Evolutionary conservation across 2,113 vertebrate genomes (phyloP).

Genomic region (Lepus americanus): DNA sequence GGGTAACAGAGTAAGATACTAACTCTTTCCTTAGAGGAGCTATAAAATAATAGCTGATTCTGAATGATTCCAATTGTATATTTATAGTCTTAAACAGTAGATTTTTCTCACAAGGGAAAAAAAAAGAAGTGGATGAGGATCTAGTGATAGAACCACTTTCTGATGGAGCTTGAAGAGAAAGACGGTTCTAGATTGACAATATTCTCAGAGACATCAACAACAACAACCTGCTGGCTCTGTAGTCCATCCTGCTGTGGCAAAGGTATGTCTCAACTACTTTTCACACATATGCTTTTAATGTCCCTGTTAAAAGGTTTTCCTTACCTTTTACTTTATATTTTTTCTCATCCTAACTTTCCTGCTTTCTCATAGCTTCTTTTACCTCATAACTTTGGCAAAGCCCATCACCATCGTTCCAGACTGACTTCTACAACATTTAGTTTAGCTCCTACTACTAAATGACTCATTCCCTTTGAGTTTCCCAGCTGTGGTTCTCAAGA

Average conservation of each 20-base stretch:
- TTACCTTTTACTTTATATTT: slow-evolving; percentile 11
- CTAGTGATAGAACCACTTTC: background rate
- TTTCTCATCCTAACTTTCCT: background rate
- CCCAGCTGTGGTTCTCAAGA: background rate
- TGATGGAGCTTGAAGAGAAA: background rate
- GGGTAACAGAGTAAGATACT: background rate
- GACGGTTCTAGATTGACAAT: background rate
- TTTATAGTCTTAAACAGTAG: background rate
- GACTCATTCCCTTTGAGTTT: slow-evolving; percentile 55
- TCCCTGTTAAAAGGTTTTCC: background rate
- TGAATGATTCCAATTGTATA: background rate
- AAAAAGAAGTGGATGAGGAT: background rate
- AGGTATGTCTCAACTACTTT: background rate
- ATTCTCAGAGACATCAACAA: background rate
- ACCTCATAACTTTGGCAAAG: slow-evolving; percentile 67
- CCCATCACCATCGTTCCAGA: background rate
- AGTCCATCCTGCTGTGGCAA: background rate
- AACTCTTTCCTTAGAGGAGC: background rate
- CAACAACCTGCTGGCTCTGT: background rate
- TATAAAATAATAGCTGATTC: background rate
- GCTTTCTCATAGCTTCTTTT: slow-evolving; percentile 71
- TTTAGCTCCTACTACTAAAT: slow-evolving; percentile 9
- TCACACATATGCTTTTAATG: background rate
- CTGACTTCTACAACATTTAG: slow-evolving; percentile 45
- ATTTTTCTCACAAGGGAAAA: background rate